Conservation (phyloP, 2,888 invertebrate species). For the Cheilosia vulpina region DNA sequence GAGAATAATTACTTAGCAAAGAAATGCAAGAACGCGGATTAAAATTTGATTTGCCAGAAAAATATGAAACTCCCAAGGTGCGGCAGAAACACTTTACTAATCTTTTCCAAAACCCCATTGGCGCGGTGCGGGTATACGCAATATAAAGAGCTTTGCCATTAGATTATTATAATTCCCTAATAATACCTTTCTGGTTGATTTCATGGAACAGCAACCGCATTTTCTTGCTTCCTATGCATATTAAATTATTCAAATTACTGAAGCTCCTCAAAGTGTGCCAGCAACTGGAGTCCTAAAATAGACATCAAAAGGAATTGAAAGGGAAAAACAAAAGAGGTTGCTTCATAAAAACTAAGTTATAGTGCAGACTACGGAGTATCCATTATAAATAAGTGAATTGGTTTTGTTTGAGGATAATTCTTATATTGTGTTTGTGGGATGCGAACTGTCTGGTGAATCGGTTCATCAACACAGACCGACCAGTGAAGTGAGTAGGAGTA, state of each 20-base stretch:
- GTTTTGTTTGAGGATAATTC: too few species aligned
- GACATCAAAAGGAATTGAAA: not conserved
- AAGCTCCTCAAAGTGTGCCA: not conserved
- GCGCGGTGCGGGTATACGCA: not conserved
- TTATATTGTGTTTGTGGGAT: too few species aligned
- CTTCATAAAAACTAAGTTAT: not conserved
- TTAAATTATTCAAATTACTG: constrained; percentile 2
- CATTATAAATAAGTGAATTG: too few species aligned
- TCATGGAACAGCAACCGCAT: not conserved
- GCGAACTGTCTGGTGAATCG: too few species aligned
- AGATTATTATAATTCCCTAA: not conserved
- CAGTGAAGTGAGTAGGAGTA: too few species aligned
- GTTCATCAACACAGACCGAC: too few species aligned
- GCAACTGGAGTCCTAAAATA: not conserved
- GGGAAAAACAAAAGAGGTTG: not conserved
- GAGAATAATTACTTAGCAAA: too few species aligned
- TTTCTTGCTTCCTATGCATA: not conserved
- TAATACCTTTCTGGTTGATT: not conserved
- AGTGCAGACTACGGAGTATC: too few species aligned
- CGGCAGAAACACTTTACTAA: not conserved
- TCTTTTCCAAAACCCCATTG: not conserved
- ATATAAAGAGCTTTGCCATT: not conserved
- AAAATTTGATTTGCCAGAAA: too few species aligned
- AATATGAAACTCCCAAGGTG: too few species aligned
- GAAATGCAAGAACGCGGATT: too few species aligned